phyloP scores from a whole-genome alignment of 2,113 vertebrate species.

The Lipophrys pholis region DNA sequence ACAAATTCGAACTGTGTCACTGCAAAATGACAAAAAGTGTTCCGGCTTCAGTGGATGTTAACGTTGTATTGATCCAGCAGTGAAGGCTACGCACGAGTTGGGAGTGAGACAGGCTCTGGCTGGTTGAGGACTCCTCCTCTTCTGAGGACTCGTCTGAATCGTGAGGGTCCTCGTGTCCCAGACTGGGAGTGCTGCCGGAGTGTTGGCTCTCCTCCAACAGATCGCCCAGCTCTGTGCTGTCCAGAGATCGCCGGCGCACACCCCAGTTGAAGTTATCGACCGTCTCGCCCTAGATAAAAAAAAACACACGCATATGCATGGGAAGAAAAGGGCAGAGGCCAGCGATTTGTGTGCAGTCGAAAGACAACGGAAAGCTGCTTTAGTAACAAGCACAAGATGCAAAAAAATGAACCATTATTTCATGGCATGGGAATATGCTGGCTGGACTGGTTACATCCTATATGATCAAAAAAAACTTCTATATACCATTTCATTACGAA shows the following conservation, averaged over 20 bases:
- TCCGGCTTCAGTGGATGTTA: slow-evolving; percentile 12
- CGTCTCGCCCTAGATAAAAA: slow-evolving; percentile 91
- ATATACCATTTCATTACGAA: slow-evolving; percentile 26
- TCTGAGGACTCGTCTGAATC: slow-evolving; percentile 97
- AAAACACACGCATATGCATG: slow-evolving; percentile 49
- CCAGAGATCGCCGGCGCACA: slow-evolving; percentile 95
- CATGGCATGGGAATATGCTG: slow-evolving; percentile 50
- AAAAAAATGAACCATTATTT: slow-evolving; percentile 57
- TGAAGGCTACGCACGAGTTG: slow-evolving; percentile 86
- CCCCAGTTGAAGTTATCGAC: slow-evolving; percentile 99
- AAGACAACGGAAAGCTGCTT: slow-evolving; percentile 27
- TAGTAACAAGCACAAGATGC: slow-evolving; percentile 64
- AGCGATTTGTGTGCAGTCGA: not conserved
- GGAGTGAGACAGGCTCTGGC: slow-evolving; percentile 94
- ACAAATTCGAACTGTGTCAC: not conserved
- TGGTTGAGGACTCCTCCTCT: slow-evolving; percentile 94
- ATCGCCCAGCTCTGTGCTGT: slow-evolving; percentile 96
- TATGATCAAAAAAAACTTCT: slow-evolving; percentile 4
- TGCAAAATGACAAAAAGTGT: not conserved
- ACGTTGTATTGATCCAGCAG: slow-evolving; percentile 14
- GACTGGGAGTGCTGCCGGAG: slow-evolving; percentile 93
- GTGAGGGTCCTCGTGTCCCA: slow-evolving; percentile 90
- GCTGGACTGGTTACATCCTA: slow-evolving; percentile 20
- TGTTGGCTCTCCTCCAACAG: slow-evolving; percentile 95
- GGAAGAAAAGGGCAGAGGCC: slow-evolving; percentile 27